Evolutionary conservation across 2,888 invertebrate genomes (phyloP).

Genomic region (Fissipunctia ypsillon): DNA sequence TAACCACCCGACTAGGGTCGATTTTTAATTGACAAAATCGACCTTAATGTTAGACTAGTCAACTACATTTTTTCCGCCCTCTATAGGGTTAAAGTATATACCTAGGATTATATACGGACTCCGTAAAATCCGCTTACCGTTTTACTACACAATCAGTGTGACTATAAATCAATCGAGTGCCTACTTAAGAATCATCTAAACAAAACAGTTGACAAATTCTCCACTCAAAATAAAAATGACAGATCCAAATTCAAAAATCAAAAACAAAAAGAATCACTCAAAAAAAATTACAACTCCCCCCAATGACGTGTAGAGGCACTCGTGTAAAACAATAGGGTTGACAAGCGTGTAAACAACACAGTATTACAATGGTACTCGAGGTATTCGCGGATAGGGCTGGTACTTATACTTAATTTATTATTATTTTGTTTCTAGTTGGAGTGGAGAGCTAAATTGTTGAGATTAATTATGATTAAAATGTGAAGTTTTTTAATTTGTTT

Average conservation of each 20-base stretch:
- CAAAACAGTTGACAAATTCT: constrained; percentile 16
- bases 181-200: background rate
- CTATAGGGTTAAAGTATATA: background rate
- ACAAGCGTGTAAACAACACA: constrained; percentile 79
- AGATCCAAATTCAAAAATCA: constrained; percentile 51
- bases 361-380: constrained; percentile 76
- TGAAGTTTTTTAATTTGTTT: constrained; percentile 13
- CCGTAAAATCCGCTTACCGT: background rate
- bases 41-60: too few relatives aligned
- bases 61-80: too few relatives aligned
- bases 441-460: constrained; percentile 48
- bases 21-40: too few relatives aligned
- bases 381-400: constrained; percentile 64
- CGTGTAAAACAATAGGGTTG: constrained; percentile 79
- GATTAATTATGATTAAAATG: constrained; percentile 22
- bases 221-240: constrained; percentile 26
- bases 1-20: too few relatives aligned
- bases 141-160: background rate
- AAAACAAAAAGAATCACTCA: constrained; percentile 69
- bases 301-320: constrained; percentile 76
- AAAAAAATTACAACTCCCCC: constrained; percentile 72
- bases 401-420: constrained; percentile 71
- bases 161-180: background rate
- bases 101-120: too few relatives aligned
- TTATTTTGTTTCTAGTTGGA: constrained; percentile 67